Percentiles rank a stretch among this genome's conserved stretches.
These are phyloP conservation scores for Oenanthe melanoleuca DNA, from an alignment of 2,113 vertebrate species.

Conservation along the genomic window DNA sequence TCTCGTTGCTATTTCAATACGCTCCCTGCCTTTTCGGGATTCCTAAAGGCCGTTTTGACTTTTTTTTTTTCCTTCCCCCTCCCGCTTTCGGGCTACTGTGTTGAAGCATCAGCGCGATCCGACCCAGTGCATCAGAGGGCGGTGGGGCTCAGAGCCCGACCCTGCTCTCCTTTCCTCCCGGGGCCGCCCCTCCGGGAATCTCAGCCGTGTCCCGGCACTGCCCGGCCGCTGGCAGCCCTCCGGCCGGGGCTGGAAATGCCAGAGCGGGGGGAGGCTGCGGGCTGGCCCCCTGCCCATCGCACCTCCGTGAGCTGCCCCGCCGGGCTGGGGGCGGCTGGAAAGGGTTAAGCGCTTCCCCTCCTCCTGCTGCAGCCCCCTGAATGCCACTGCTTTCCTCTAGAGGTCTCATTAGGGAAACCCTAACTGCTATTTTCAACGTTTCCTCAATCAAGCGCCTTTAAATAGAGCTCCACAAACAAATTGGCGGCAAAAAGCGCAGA, in stretches of 20 bases:
- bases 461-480: conserved; percentile 81
- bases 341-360: conserved; percentile 72
- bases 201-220: neutral
- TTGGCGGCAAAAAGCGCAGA: conserved; percentile 74
- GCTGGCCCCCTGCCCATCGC: neutral
- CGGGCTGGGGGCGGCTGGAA: conserved; percentile 28
- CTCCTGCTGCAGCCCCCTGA: conserved; percentile 55
- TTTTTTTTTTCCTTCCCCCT: accelerated
- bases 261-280: neutral
- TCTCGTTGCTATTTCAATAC: neutral
- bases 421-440: conserved; percentile 80
- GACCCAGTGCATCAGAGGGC: neutral
- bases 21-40: neutral
- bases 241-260: neutral
- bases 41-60: neutral
- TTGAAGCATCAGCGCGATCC: neutral
- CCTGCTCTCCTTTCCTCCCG: neutral
- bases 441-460: conserved; percentile 83
- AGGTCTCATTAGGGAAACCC: conserved; percentile 85
- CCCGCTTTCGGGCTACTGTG: neutral
- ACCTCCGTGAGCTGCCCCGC: neutral
- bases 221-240: neutral
- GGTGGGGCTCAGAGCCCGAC: neutral
- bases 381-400: conserved; percentile 76
- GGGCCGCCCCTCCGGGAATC: neutral